Percentiles rank a stretch among this genome's conserved stretches.
Evolutionary conservation across 2,797 vertebrate species (phyloP).

Genomic region (Enteromius fasciolatus): DNA sequence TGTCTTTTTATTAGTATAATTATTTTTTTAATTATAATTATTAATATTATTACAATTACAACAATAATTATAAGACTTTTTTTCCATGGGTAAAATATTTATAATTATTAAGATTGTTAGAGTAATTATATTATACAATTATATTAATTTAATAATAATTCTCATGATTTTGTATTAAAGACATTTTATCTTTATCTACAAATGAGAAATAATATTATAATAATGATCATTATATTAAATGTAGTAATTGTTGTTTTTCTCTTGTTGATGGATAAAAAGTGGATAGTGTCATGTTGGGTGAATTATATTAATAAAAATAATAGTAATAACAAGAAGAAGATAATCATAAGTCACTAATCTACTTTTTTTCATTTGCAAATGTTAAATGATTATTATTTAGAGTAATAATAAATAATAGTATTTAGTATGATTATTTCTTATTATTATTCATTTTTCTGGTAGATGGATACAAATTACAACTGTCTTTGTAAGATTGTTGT

Average conservation of each 20-base stretch:
- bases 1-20: not conserved
- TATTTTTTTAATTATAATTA: not conserved
- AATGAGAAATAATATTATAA: not conserved
- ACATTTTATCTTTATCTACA: not conserved
- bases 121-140: not conserved
- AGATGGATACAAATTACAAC: not conserved
- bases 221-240: too few relatives aligned
- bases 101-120: not conserved
- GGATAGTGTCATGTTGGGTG: too few relatives aligned
- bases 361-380: not conserved
- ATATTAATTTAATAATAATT: not conserved
- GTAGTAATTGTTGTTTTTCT: too few relatives aligned
- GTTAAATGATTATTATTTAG: not conserved
- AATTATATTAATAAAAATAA: not conserved
- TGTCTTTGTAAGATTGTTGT: not conserved
- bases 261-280: too few relatives aligned
- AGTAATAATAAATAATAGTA: not conserved
- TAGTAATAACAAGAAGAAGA: not conserved
- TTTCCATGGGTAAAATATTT: not conserved
- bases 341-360: not conserved
- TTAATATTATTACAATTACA: not conserved
- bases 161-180: not conserved
- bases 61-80: not conserved
- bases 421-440: not conserved
- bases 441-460: not conserved